These are phyloP conservation scores for Apodemia mormo DNA, from an alignment of 2,888 invertebrate genomes.

Conservation along the genomic window DNA sequence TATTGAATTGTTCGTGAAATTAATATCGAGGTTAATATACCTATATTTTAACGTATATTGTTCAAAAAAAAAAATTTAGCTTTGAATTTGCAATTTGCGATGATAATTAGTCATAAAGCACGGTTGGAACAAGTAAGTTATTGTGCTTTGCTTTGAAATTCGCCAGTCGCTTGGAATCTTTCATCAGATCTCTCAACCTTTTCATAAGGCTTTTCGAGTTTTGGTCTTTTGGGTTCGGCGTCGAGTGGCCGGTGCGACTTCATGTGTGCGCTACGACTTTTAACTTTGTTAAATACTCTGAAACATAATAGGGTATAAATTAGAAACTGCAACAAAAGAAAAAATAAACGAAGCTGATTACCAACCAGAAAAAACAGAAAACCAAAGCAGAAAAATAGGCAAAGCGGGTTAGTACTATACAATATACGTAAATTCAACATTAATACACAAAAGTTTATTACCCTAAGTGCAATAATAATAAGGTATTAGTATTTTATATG, in stretches of 20 bases:
- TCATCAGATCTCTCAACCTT: slow-evolving; percentile 78
- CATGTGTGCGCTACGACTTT: slow-evolving; percentile 99
- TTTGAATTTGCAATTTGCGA: neutral
- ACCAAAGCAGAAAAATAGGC: slow-evolving; percentile 32
- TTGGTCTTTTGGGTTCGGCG: slow-evolving; percentile 87
- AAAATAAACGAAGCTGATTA: slow-evolving; percentile 42
- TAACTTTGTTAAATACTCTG: slow-evolving; percentile 98
- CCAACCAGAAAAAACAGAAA: slow-evolving; percentile 25
- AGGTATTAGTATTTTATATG: slow-evolving; percentile 44
- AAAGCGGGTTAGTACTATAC: slow-evolving; percentile 36
- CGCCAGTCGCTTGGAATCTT: slow-evolving; percentile 68
- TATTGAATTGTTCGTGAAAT: neutral
- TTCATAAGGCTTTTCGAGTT: slow-evolving; percentile 83
- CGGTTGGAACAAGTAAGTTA: neutral
- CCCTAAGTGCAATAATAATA: slow-evolving; percentile 56
- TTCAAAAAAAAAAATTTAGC: neutral
- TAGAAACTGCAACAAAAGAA: slow-evolving; percentile 67
- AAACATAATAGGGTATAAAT: slow-evolving; percentile 78
- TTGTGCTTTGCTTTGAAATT: slow-evolving; percentile 64
- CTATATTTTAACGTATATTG: neutral
- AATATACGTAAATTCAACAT: slow-evolving; percentile 55
- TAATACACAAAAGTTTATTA: slow-evolving; percentile 61
- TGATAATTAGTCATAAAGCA: slow-evolving; percentile 12
- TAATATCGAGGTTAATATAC: too few relatives aligned
- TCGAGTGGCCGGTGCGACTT: slow-evolving; percentile 97